phyloP scores from a whole-genome alignment of 1,140 invertebrate genomes.

The Yoshiicerus persimilis region DNA sequence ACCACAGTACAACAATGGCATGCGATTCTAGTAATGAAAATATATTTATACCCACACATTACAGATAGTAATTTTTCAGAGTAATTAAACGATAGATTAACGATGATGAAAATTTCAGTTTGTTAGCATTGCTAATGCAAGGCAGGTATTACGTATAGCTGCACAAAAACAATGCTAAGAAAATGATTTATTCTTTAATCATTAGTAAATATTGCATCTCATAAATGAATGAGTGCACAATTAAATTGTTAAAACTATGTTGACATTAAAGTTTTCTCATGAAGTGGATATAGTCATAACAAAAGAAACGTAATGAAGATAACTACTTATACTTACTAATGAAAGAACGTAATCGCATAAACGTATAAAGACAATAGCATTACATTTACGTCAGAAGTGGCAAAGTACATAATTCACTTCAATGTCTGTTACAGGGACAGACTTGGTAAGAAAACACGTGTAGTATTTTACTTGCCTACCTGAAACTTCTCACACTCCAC shows the following conservation, averaged over 20 bases:
- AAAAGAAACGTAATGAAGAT: neutral
- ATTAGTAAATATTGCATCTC: neutral
- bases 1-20: neutral
- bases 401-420: neutral
- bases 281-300: no score
- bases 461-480: neutral
- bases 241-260: neutral
- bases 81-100: no score
- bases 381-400: neutral
- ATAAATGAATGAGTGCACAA: neutral
- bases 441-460: neutral
- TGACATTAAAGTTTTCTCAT: neutral
- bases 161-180: neutral
- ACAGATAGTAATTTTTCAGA: neutral
- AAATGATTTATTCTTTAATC: neutral
- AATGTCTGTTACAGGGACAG: neutral
- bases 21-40: neutral
- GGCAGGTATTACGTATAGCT: neutral
- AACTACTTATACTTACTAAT: no score
- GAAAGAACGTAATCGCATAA: neutral
- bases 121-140: neutral
- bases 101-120: neutral
- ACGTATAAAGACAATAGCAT: neutral
- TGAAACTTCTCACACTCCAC: slow-evolving; percentile 7
- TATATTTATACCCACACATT: neutral